Evolutionary conservation across 2,113 vertebrate species (phyloP).

Genomic region (Zosterops japonicus): DNA sequence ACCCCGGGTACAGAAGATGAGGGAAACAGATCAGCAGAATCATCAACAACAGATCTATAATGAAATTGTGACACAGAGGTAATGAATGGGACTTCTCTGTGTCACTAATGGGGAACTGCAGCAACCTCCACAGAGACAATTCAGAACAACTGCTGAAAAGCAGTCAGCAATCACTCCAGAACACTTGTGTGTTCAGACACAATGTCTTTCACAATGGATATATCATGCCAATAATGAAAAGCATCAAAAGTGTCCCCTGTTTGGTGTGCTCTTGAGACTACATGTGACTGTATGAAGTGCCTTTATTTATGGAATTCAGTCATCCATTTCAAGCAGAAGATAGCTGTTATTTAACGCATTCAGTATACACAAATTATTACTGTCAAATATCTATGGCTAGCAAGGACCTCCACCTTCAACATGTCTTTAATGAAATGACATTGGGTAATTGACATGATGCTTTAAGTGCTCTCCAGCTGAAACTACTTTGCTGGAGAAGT

Average conservation of each 20-base stretch:
- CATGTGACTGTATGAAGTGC: not conserved
- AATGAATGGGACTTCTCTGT: not conserved
- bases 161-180: not conserved
- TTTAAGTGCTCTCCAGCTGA: not conserved
- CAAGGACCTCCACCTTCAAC: not conserved
- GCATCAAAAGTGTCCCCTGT: fast-evolving
- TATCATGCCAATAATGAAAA: not conserved
- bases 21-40: not conserved
- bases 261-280: not conserved
- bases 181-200: not conserved
- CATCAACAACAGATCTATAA: not conserved
- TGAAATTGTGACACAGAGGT: not conserved
- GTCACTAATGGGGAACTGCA: not conserved
- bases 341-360: not conserved
- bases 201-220: not conserved
- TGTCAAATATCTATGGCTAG: not conserved
- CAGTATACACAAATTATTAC: fast-evolving
- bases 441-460: not conserved
- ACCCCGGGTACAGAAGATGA: not conserved
- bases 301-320: not conserved
- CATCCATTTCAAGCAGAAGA: not conserved
- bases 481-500: not conserved
- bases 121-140: not conserved
- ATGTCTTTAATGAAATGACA: not conserved
- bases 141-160: not conserved